Conservation (phyloP, 2,797 vertebrate species). For the Passerculus sandwichensis region DNA sequence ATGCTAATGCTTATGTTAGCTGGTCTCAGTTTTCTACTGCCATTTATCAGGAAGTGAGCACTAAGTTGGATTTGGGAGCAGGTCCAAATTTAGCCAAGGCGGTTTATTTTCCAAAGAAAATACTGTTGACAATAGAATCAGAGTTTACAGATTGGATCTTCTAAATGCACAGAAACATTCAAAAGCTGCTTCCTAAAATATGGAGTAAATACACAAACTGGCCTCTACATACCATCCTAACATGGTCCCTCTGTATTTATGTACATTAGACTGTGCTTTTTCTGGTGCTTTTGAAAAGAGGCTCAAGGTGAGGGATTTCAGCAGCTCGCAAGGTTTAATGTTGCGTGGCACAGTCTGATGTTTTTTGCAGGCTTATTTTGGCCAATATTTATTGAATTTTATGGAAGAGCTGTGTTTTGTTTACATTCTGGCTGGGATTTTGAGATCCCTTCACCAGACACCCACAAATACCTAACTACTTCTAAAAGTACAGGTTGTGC, state of each 20-base stretch:
- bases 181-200: neutral
- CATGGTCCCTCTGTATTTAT: neutral
- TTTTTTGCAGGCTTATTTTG: constrained; percentile 63
- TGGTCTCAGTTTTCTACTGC: constrained; percentile 6
- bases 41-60: constrained; percentile 4
- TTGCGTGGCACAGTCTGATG: constrained; percentile 28
- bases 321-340: constrained; percentile 63
- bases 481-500: constrained; percentile 64
- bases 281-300: constrained; percentile 46
- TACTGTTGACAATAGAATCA: constrained; percentile 1
- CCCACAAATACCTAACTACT: constrained; percentile 53
- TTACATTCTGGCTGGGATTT: constrained; percentile 73
- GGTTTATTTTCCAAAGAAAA: constrained; percentile 45
- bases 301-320: constrained; percentile 47
- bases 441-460: constrained; percentile 64
- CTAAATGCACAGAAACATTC: neutral
- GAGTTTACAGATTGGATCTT: neutral
- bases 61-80: neutral
- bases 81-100: constrained; percentile 1
- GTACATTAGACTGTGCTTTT: constrained; percentile 13
- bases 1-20: constrained; percentile 26
- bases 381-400: constrained; percentile 66
- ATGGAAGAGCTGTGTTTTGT: constrained; percentile 69
- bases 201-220: neutral
- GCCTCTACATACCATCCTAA: neutral